Percentiles rank a stretch among this genome's conserved stretches.
Conservation (phyloP, 1,140 invertebrate species). For the Pinna nobilis region DNA sequence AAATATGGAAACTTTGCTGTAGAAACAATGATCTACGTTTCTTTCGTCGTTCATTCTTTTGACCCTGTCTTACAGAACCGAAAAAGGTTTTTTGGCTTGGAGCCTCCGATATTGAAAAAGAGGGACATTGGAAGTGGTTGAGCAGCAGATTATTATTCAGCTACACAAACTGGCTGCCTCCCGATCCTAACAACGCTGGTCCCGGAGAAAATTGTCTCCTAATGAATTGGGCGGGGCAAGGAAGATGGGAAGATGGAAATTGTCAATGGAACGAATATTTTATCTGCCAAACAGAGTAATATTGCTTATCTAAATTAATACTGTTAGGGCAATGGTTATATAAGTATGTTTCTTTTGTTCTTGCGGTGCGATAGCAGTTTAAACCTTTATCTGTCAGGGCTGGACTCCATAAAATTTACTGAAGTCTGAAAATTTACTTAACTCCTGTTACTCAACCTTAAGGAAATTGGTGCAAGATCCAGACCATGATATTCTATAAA, state of each 20-base stretch:
- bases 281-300: constrained; percentile 36
- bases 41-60: too few species aligned
- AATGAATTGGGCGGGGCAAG: constrained; percentile 15
- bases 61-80: constrained; percentile 13
- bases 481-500: too few species aligned
- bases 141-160: background rate
- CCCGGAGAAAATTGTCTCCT: constrained; percentile 33
- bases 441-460: too few species aligned
- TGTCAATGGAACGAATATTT: constrained; percentile 41
- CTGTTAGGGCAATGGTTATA: too few species aligned
- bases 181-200: constrained; percentile 15
- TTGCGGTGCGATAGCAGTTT: too few species aligned
- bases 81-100: constrained; percentile 17
- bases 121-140: background rate
- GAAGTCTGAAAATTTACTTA: too few species aligned
- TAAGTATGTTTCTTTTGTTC: too few species aligned
- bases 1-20: background rate
- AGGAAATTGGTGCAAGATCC: too few species aligned
- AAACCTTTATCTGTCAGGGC: too few species aligned
- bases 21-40: too few species aligned
- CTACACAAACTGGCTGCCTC: constrained; percentile 10
- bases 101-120: background rate
- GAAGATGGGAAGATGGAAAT: constrained; percentile 34
- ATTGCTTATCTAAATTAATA: too few species aligned
- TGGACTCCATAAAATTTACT: too few species aligned